These are phyloP conservation scores for Prinia subflava DNA, from an alignment of 2,113 vertebrate genomes.

Conservation along the genomic window DNA sequence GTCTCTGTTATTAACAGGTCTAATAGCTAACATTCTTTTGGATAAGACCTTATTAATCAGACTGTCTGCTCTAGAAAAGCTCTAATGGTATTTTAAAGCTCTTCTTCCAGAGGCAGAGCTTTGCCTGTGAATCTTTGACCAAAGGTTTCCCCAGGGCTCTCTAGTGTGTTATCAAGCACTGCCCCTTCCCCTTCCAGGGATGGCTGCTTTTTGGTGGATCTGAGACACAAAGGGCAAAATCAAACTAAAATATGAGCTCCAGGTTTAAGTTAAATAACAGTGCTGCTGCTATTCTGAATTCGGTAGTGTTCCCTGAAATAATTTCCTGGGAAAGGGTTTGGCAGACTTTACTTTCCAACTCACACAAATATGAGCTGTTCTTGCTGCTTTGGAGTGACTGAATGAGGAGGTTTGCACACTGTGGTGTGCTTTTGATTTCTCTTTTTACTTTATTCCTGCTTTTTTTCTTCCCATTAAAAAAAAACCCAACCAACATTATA, in stretches of 20 bases:
- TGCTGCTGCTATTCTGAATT: background rate
- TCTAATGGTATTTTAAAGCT: background rate
- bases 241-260: background rate
- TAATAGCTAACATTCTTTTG: background rate
- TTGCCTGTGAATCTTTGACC: background rate
- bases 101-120: background rate
- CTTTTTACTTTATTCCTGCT: background rate
- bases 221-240: background rate
- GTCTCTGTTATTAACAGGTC: background rate
- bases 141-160: background rate
- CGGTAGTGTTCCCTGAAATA: background rate
- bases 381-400: background rate
- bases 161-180: background rate
- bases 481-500: background rate
- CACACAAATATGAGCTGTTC: background rate
- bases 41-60: constrained; percentile 10
- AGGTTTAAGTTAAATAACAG: background rate
- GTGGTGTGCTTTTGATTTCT: background rate
- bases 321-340: constrained; percentile 11
- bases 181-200: background rate
- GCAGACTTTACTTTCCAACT: background rate
- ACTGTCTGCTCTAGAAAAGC: background rate
- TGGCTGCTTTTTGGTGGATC: background rate
- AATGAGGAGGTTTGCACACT: background rate
- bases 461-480: rapidly evolving